Evolutionary conservation across 2,797 vertebrate genomes (phyloP), one percentile per base, ranked within the genome.

Genomic region (Xenops minutus): DNA sequence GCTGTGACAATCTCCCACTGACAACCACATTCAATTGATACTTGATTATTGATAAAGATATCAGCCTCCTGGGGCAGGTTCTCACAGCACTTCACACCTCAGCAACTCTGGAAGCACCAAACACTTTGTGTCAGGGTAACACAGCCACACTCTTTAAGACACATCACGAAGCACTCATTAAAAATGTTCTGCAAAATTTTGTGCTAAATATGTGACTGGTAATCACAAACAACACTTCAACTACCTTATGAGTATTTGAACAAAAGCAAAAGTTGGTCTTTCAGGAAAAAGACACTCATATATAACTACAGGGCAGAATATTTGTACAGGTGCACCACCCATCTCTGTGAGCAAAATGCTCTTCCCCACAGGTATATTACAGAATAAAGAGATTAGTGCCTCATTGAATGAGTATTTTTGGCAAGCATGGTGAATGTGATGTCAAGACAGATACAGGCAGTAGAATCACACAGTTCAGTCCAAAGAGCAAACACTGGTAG

Each of bases 401-500:
- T 96, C 59, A 51, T 61, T 93, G 89, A 92, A 93, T 82, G 58
- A 90, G 59, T 62, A 78, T 51, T 85, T 94, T 92, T 94, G 84
- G 94, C 96, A 98, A 97, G 97, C 96, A 90, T 97, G 95, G 90
- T 97, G 96, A 97, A 96, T 52, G 62, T 95, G 95, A 93, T 94
- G 88, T 97, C 95, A 97, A 90, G 96, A 98, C 97, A 98, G 95
- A 97, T 90, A 97, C 97, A 97, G 93, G 93, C 97, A 97, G 88
- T 62, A 87, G n/a, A 96, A 96, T 96, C 93, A 92, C 96, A 96
- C 95, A 95, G 77, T 87, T 95, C 96, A 97, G 77, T 96, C 88
- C 92, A 95, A 97, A 96, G 95, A 98, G 96, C 96, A 97, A 97
- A 97, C 96, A 96, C 48, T 51, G 73, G 93, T 90, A 97, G 86